Evolutionary conservation across 2,113 vertebrate genomes (phyloP), one percentile per base, ranked within the genome.

Genomic region (Perca flavescens): DNA sequence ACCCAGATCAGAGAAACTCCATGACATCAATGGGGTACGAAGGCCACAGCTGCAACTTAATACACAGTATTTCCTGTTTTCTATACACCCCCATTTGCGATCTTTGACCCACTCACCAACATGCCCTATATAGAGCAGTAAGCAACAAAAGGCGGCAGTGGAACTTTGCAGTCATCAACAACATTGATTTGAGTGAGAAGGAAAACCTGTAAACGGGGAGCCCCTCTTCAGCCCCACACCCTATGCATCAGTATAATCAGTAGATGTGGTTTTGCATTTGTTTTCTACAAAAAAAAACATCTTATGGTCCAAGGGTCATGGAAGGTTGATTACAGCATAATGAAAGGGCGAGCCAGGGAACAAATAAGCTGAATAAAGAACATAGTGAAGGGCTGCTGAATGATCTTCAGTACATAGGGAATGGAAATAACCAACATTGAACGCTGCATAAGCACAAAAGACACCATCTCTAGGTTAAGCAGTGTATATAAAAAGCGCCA

Each of bases 1-100:
- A 79, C 31, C 58, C 71, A 67, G 67, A 70, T 89, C 53, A 88
- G 25, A 74, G 25, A 68, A 4, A 40, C 60, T 49, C 50, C 47
- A 70, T 86, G 84, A 88, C 83, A 86, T 88, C 58, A 87, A 57
- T 10, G 11, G 52, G 11, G 52, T 43, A 17, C 77, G 74, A 54
- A 79, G 83, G 83, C 89, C 79, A 86, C 77, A 92, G 91, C 85
- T 92, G 88, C 84, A 78, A 62, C 52, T 69, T 64, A 77, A 77
- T 84, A 74, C 76, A 52, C 64, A 77, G 22, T 36, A 81, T 74
- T 71, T 67, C 76, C 82, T 80, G 75, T 78, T 61, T 73, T 79
- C 57, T 69, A 73, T 25, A 52, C 61, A 43, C 13, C 58, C 31
- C 47, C n/a, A 31, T 61, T 40, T n/a, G 1, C 62, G n/a, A 47